These are phyloP conservation scores for Hapalemur alaotrensis DNA, from an alignment of 2,797 vertebrate species.

Conservation along the genomic window DNA sequence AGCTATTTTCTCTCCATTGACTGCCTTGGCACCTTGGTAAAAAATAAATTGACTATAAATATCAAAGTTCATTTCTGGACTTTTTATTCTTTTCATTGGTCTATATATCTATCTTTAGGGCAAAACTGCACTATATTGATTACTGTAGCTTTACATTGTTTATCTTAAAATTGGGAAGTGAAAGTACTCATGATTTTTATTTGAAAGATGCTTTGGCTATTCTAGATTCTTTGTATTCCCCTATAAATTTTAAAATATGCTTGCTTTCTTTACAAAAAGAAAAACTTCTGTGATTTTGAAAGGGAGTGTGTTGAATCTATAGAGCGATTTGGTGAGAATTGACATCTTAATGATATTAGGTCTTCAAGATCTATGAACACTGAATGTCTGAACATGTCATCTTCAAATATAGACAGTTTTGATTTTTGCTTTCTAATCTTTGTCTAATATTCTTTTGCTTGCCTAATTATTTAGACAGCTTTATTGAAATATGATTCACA, in stretches of 20 bases:
- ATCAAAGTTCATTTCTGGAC: background rate
- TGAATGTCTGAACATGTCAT: background rate
- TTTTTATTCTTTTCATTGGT: background rate
- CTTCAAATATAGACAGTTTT: background rate
- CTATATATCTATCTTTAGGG: background rate
- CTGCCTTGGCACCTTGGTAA: background rate
- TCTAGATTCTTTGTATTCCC: background rate
- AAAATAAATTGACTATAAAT: background rate
- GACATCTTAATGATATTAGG: background rate
- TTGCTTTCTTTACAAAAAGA: background rate
- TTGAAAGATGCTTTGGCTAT: background rate
- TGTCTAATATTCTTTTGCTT: background rate
- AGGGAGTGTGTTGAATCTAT: background rate
- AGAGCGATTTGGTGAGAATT: background rate
- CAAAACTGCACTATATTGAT: background rate
- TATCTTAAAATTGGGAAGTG: background rate
- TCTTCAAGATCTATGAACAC: background rate
- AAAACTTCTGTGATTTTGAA: background rate
- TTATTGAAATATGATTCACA: conserved; percentile 7
- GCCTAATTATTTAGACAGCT: conserved; percentile 6
- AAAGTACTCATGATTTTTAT: background rate
- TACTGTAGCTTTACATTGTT: background rate
- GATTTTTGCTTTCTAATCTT: background rate
- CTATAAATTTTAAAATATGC: background rate
- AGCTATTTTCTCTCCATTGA: background rate